These are phyloP conservation scores for Coboldia fuscipes DNA, from an alignment of 1,140 invertebrate species.

Conservation along the genomic window DNA sequence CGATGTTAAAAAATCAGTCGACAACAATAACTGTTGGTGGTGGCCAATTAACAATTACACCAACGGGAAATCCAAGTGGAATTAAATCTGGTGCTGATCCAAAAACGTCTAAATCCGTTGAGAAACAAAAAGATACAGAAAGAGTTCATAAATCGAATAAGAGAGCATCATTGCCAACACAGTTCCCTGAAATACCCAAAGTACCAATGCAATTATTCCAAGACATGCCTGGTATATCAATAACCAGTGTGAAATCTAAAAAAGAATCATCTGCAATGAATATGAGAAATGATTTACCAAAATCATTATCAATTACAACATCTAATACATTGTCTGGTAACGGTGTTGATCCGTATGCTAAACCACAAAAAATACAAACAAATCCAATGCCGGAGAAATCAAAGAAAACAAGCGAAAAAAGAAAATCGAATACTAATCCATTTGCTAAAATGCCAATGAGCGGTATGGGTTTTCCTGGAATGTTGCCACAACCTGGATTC, in stretches of 20 bases:
- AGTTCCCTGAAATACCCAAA: not conserved
- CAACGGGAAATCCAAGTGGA: not conserved
- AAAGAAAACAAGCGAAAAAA: not conserved
- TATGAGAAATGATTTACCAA: not conserved
- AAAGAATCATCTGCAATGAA: not conserved
- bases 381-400: not conserved
- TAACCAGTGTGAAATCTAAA: not conserved
- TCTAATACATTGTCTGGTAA: not conserved
- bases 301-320: not conserved
- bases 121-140: not conserved
- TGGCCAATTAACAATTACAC: slow-evolving; percentile 2
- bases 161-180: not conserved
- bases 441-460: too few species aligned
- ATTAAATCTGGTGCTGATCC: not conserved
- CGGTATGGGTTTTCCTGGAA: too few species aligned
- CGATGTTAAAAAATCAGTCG: not conserved
- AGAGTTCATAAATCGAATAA: not conserved
- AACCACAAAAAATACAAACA: not conserved
- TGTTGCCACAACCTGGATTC: too few species aligned
- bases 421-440: not conserved
- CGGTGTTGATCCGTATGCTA: not conserved
- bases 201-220: not conserved
- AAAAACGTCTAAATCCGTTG: not conserved
- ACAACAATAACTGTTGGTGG: not conserved
- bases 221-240: not conserved